A percentile compares a stretch with the other conserved stretches of the same genome.
These are phyloP conservation scores for Pseudoips prasinana DNA, from an alignment of 2,888 invertebrate species.

Conservation along the genomic window DNA sequence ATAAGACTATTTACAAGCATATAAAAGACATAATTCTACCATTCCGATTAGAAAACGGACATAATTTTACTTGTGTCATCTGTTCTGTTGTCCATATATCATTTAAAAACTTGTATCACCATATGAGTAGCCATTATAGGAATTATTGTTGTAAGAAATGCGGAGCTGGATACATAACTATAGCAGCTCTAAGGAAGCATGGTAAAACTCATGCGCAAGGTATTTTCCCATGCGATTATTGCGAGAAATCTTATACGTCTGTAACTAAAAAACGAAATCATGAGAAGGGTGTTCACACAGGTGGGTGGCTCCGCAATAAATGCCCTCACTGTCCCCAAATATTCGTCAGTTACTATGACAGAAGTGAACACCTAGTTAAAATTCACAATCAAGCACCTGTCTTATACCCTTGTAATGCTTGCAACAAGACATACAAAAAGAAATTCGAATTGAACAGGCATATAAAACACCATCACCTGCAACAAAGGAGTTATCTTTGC, in stretches of 20 bases:
- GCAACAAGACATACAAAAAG: slow-evolving; percentile 70
- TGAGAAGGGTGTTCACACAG: slow-evolving; percentile 70
- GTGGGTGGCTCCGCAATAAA: slow-evolving; percentile 74
- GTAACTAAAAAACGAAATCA: slow-evolving; percentile 70
- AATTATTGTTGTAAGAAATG: slow-evolving; percentile 76
- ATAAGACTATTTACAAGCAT: slow-evolving; percentile 61
- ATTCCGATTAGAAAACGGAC: slow-evolving; percentile 64
- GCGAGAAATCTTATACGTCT: slow-evolving; percentile 78
- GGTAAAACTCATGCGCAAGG: slow-evolving; percentile 73
- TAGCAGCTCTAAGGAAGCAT: slow-evolving; percentile 71
- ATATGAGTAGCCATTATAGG: slow-evolving; percentile 75
- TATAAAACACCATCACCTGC: slow-evolving; percentile 71
- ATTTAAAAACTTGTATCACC: slow-evolving; percentile 71
- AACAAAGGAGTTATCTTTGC: slow-evolving; percentile 65
- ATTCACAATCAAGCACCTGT: slow-evolving; percentile 62
- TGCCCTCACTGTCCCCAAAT: slow-evolving; percentile 72
- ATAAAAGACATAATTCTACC: slow-evolving; percentile 75
- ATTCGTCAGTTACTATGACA: slow-evolving; percentile 72
- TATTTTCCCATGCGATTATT: slow-evolving; percentile 77
- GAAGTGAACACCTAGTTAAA: slow-evolving; percentile 66
- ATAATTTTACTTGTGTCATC: slow-evolving; percentile 63
- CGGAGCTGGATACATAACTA: slow-evolving; percentile 69
- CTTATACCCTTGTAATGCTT: slow-evolving; percentile 68
- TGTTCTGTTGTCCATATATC: slow-evolving; percentile 70
- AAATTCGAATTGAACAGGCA: slow-evolving; percentile 71